A percentile compares a stretch with the other conserved stretches of the same genome.
Evolutionary conservation across 2,888 invertebrate species (phyloP).

Genomic region (Junonia oenone): DNA sequence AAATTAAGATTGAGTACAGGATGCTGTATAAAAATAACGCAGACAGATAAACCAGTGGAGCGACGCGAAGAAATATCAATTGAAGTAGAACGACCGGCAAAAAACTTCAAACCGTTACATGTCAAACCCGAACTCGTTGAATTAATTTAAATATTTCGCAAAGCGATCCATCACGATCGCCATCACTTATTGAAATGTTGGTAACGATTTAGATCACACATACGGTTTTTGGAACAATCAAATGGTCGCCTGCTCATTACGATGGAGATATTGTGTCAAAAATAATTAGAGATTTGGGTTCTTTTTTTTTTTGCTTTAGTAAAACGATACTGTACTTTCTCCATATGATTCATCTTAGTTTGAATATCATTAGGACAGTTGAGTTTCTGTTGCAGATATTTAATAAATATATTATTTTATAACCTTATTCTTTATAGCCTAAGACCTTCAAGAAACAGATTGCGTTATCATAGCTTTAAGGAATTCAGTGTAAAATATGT

Average conservation of each 20-base stretch:
- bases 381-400: neutral
- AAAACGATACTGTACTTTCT: neutral
- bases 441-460: neutral
- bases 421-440: too few relatives aligned
- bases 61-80: neutral
- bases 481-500: neutral
- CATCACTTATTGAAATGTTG: neutral
- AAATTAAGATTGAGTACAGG: neutral
- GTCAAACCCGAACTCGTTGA: constrained; percentile 1
- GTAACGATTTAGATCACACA: neutral
- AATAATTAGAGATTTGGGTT: neutral
- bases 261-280: constrained; percentile 1
- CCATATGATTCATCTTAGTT: neutral
- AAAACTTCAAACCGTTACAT: constrained; percentile 11
- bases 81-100: constrained; percentile 7
- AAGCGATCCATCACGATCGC: constrained; percentile 10
- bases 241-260: neutral
- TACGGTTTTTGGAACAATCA: neutral
- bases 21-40: neutral
- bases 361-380: neutral
- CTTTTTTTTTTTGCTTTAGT: neutral
- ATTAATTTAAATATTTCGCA: constrained; percentile 5
- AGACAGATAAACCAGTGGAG: neutral
- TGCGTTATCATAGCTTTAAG: neutral
- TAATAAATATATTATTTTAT: too few relatives aligned